Evolutionary conservation across 2,113 vertebrate species (phyloP).

Genomic region (Todiramphus saurophagus): DNA sequence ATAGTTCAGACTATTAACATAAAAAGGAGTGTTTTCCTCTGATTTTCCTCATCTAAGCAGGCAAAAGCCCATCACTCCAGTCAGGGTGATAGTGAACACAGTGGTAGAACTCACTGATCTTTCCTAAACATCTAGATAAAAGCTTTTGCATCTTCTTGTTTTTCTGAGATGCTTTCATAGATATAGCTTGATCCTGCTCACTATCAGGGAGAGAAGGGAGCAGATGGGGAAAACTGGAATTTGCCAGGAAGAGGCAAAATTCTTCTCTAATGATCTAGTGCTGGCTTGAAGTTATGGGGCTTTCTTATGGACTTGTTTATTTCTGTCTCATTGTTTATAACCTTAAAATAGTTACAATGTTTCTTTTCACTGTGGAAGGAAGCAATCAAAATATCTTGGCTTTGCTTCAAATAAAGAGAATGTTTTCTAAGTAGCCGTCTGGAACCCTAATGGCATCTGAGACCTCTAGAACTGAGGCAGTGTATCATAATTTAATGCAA

Average conservation of each 20-base stretch:
- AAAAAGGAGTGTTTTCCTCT: neutral
- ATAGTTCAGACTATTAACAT: neutral
- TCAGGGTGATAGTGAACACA: neutral
- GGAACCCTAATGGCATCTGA: neutral
- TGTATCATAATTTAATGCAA: neutral
- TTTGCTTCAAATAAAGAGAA: neutral
- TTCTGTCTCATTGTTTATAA: neutral
- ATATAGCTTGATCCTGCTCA: neutral
- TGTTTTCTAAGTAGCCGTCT: neutral
- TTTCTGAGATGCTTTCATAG: neutral
- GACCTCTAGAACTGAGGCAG: neutral
- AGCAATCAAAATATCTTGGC: constrained; percentile 21
- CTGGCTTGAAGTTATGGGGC: neutral
- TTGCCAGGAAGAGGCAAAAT: constrained; percentile 25
- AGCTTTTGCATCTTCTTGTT: neutral
- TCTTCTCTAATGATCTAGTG: neutral
- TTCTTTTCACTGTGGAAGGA: neutral
- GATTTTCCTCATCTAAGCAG: neutral
- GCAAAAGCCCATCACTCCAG: neutral
- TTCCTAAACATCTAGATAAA: neutral
- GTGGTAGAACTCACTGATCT: neutral
- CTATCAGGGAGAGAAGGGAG: neutral
- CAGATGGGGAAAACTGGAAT: constrained; percentile 8
- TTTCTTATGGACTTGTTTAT: neutral
- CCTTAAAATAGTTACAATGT: neutral